A percentile compares a stretch with the other conserved stretches of the same genome.
Evolutionary conservation across 92 coral and sea anemone species (phyloP).

Genomic region (Paragorgia papillata): DNA sequence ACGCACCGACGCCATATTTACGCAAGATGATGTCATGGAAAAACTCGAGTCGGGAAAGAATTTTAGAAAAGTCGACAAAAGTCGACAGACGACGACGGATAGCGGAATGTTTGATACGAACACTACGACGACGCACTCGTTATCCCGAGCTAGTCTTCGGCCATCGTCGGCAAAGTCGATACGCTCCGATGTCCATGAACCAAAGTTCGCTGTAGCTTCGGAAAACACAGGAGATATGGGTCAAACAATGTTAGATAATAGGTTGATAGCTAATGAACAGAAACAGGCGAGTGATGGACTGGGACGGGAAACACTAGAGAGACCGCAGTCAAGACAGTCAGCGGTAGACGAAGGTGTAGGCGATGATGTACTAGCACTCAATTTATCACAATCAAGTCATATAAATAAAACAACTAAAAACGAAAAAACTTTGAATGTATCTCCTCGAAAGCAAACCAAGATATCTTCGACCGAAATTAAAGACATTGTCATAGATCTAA

Average conservation of each 20-base stretch:
- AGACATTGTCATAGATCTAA: not conserved
- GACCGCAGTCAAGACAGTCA: not conserved
- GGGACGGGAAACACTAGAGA: not conserved
- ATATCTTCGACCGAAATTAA: not conserved
- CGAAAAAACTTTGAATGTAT: not conserved
- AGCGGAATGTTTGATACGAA: constrained; percentile 4
- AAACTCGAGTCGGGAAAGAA: constrained; percentile 2
- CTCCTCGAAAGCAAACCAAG: not conserved
- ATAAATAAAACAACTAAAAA: not conserved
- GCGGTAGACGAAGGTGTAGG: not conserved
- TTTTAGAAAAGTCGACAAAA: not conserved
- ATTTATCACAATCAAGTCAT: not conserved
- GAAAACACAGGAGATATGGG: not conserved
- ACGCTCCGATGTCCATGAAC: not conserved
- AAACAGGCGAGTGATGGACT: not conserved
- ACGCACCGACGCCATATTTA: not conserved
- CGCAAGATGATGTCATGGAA: not conserved
- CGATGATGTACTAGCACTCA: not conserved
- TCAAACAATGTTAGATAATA: not conserved
- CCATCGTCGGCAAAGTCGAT: not conserved
- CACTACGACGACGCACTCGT: not conserved
- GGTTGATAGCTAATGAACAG: not conserved
- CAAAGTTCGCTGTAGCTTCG: not conserved
- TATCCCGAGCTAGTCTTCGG: not conserved
- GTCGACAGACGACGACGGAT: not conserved